Percentiles rank a stretch among this genome's conserved stretches.
Evolutionary conservation across 1,140 invertebrate species (phyloP).

Genomic region (Drosophila rhopaloa): DNA sequence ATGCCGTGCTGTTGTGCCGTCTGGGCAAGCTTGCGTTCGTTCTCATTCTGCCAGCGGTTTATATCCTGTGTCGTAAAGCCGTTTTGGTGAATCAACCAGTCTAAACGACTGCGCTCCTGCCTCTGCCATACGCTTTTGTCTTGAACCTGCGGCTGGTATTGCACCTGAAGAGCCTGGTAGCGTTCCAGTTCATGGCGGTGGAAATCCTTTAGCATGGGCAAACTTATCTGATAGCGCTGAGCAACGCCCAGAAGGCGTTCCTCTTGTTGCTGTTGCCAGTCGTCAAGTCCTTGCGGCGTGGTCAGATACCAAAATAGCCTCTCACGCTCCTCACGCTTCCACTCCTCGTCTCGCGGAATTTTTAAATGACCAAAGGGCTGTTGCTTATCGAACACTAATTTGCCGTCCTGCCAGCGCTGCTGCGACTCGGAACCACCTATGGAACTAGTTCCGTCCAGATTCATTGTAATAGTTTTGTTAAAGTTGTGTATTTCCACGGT

Average conservation of each 20-base stretch:
- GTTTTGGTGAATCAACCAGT: conserved; percentile 81
- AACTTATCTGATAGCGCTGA: conserved; percentile 59
- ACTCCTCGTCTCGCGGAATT: conserved; percentile 65
- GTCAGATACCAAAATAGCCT: conserved; percentile 77
- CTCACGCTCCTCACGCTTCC: conserved; percentile 81
- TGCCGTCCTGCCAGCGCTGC: conserved; percentile 70
- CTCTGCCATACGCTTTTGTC: conserved; percentile 67
- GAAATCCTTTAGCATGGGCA: conserved; percentile 68
- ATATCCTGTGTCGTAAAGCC: conserved; percentile 64
- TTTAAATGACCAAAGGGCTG: conserved; percentile 64
- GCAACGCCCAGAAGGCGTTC: conserved; percentile 69
- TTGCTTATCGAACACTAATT: conserved; percentile 65
- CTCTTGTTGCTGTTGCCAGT: conserved; percentile 79
- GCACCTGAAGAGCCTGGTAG: conserved; percentile 57
- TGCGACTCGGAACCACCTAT: conserved; percentile 67
- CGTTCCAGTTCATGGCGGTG: conserved; percentile 73
- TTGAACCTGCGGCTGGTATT: conserved; percentile 64
- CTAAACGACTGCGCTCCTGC: conserved; percentile 67
- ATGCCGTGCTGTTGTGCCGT: conserved; percentile 60
- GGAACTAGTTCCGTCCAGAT: conserved; percentile 65
- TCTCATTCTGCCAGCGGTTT: conserved; percentile 76
- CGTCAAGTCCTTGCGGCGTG: conserved; percentile 59
- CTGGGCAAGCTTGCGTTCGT: conserved; percentile 53
- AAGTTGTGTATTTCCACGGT: conserved; percentile 50
- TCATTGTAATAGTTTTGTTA: conserved; percentile 68